These are phyloP conservation scores for Latrodectus elegans DNA, from an alignment of 2,888 invertebrate species.

Conservation along the genomic window DNA sequence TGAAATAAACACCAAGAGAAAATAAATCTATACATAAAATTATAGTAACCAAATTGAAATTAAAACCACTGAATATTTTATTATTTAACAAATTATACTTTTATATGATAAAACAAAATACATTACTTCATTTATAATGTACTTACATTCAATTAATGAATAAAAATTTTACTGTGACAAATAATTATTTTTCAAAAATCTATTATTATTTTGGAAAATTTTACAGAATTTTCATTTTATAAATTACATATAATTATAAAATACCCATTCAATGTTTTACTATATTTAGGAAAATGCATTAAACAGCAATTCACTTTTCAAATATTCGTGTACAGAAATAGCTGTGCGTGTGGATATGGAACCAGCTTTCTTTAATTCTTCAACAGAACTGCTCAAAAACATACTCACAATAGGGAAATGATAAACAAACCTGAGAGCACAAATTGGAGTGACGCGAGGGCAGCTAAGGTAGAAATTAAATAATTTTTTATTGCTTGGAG, in stretches of 20 bases:
- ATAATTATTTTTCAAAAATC: no score
- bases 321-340: conserved; percentile 26
- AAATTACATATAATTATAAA: neutral
- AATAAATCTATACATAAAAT: no score
- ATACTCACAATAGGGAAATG: conserved; percentile 34
- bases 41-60: no score
- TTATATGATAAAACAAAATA: no score
- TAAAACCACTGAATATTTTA: no score
- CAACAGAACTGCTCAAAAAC: conserved; percentile 41
- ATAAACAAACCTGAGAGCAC: conserved; percentile 61
- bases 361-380: conserved; percentile 48
- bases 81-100: no score
- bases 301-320: conserved; percentile 37
- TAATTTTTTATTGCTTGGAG: conserved; percentile 15
- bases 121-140: no score
- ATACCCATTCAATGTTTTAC: neutral
- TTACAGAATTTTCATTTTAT: no score
- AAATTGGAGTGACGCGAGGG: conserved; percentile 50
- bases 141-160: no score
- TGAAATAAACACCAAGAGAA: no score
- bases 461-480: conserved; percentile 58
- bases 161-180: no score
- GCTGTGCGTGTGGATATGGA: conserved; percentile 54
- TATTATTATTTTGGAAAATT: no score
- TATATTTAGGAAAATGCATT: conserved; percentile 20